Evolutionary conservation across 23 tunicate species (phyloP), one percentile per base, ranked within the genome.

Genomic region (Ciona savignyi): DNA sequence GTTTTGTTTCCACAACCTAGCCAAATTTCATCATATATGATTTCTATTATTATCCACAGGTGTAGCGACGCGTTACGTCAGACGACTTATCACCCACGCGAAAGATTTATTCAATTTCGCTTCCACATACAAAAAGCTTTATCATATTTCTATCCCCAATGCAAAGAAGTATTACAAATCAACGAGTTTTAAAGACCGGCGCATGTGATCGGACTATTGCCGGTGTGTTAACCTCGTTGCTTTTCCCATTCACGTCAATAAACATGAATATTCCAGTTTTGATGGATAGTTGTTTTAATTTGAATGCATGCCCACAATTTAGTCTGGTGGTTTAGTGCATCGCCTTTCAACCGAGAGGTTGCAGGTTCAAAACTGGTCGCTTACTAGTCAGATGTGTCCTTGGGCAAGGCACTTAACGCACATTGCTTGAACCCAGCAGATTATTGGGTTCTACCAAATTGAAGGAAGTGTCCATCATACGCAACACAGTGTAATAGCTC

Each of bases 141-240:
- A 94, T 68, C 90, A 94, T 61, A 31, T 78, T 32, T 74, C 95
- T 26, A 80, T 94, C 34, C 82, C 75, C 29, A 69, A 70, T 1
- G 95, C 95, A 11, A 67, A 70, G 25, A 62, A 78, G 30, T 83
- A 34, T 73, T 94, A 94, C 85, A 72, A 66, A 32, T 86, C 95
- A 0, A 77, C 88, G 0, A 65, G 76, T 27, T 83, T 51, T 65
- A 83, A 85, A 62, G 99, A 94, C 30, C 95, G 87, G 32, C 19
- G 82, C 0, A 70, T 66, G 6, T 94, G 99, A 95, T 83, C 86
- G 19, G n/a, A n/a, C n/a, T n/a, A n/a, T n/a, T n/a, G n/a, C n/a
- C n/a, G n/a, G n/a, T n/a, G n/a, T n/a, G n/a, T n/a, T n/a, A n/a
- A n/a, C n/a, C n/a, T n/a, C n/a, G n/a, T n/a, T n/a, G n/a, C n/a